A percentile compares a stretch with the other conserved stretches of the same genome.
Conservation (phyloP, 2,113 vertebrate species). For the Salvator merianae region DNA sequence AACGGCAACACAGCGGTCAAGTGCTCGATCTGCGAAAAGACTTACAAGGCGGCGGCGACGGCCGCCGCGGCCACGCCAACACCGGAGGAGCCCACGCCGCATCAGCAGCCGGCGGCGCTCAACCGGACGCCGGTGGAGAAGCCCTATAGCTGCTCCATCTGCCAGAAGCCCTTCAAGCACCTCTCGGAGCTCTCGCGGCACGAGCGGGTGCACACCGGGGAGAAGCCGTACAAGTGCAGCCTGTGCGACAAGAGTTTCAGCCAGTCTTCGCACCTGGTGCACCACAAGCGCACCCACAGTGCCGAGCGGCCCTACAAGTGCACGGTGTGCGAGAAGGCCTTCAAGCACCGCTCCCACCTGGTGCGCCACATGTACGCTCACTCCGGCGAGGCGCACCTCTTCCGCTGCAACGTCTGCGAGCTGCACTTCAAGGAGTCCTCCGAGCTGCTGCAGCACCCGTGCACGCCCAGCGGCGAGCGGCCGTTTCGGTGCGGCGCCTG, state of each 20-base stretch:
- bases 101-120: constrained; percentile 52
- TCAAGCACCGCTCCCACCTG: constrained; percentile 97
- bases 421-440: constrained; percentile 96
- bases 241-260: constrained; percentile 97
- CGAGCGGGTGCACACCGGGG: constrained; percentile 93
- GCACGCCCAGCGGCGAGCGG: constrained; percentile 91
- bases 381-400: constrained; percentile 90
- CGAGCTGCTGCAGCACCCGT: constrained; percentile 94
- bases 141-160: constrained; percentile 94
- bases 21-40: constrained; percentile 97
- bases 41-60: constrained; percentile 83
- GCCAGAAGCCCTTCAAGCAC: constrained; percentile 97
- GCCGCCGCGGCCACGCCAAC: constrained; percentile 47
- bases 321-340: constrained; percentile 95
- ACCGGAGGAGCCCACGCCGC: constrained; percentile 67
- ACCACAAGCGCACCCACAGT: constrained; percentile 97
- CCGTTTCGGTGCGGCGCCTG: constrained; percentile 94
- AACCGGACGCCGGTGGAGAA: constrained; percentile 79
- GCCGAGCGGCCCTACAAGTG: constrained; percentile 96
- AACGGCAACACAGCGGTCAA: constrained; percentile 89
- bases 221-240: constrained; percentile 97
- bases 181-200: constrained; percentile 93
- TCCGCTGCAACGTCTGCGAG: constrained; percentile 95
- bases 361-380: constrained; percentile 98
- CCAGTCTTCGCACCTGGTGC: constrained; percentile 95